These are phyloP conservation scores for Cremastinae sp. DNA, from an alignment of 2,888 invertebrate genomes.

Conservation along the genomic window DNA sequence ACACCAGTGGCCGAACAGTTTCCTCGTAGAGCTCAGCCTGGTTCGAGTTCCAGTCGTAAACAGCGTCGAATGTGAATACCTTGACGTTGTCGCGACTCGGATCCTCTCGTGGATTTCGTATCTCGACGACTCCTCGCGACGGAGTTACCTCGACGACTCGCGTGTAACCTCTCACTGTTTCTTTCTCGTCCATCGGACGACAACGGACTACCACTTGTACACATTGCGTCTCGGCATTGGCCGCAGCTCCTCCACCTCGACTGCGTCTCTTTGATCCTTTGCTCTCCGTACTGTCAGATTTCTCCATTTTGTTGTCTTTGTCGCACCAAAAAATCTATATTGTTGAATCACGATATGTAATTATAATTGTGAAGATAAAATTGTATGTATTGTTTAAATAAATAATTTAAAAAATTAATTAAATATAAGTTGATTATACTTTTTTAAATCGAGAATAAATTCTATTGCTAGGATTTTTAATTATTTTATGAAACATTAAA, in stretches of 20 bases:
- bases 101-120: conserved; percentile 90
- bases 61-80: conserved; percentile 98
- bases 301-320: conserved; percentile 64
- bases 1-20: conserved; percentile 95
- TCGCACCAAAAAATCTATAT: conserved; percentile 5
- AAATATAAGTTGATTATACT: too few species aligned
- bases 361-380: too few species aligned
- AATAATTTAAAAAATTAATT: too few species aligned
- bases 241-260: conserved; percentile 49
- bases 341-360: not conserved
- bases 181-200: conserved; percentile 95
- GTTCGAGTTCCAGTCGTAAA: conserved; percentile 94
- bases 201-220: conserved; percentile 98
- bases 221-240: conserved; percentile 82
- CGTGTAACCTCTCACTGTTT: conserved; percentile 87
- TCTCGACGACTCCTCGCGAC: conserved; percentile 93
- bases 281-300: conserved; percentile 65
- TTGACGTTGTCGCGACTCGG: conserved; percentile 89
- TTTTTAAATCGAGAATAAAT: too few species aligned
- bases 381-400: too few species aligned
- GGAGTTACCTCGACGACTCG: conserved; percentile 93
- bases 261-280: conserved; percentile 64
- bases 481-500: too few species aligned
- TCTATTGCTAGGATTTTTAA: too few species aligned
- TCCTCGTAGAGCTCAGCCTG: conserved; percentile 98